These are phyloP conservation scores for Tuta absoluta DNA, from an alignment of 2,888 invertebrate genomes.

Conservation along the genomic window DNA sequence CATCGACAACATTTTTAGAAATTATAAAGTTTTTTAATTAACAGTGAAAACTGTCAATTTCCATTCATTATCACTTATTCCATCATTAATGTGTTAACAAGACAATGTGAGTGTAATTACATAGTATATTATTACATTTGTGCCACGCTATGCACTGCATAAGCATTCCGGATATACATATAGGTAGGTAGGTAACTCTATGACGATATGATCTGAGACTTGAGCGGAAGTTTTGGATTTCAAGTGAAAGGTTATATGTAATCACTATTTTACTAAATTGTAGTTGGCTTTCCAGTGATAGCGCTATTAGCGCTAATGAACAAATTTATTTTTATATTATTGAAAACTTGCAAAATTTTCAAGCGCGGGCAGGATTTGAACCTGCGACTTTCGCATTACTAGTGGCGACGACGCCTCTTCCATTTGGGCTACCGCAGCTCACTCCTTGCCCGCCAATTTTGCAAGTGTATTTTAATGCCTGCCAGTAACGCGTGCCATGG, in stretches of 20 bases:
- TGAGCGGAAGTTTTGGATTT: neutral
- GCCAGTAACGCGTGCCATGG: too few species aligned
- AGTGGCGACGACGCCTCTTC: too few species aligned
- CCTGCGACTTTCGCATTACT: too few species aligned
- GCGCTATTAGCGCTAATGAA: too few species aligned
- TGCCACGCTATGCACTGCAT: neutral
- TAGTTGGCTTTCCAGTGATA: too few species aligned
- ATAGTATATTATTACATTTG: neutral
- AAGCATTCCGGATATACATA: conserved; percentile 14
- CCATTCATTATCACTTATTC: neutral
- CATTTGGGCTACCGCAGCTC: too few species aligned
- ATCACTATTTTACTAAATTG: neutral
- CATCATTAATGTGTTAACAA: conserved; percentile 7
- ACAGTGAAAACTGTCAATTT: neutral
- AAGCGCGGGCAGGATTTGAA: too few species aligned
- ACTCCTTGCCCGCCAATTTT: too few species aligned
- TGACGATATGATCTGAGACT: conserved; percentile 4
- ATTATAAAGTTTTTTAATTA: too few species aligned
- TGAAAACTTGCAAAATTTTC: too few species aligned
- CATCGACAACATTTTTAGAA: neutral
- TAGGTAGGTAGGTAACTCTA: neutral
- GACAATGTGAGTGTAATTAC: conserved; percentile 10
- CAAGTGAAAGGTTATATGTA: conserved; percentile 5
- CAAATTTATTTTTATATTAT: too few species aligned
- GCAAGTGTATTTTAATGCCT: too few species aligned